Evolutionary conservation across 35 echinoderm and acorn worm genomes (phyloP), one percentile per base, ranked within the genome.

Genomic region (Ophioderma brevispina): DNA sequence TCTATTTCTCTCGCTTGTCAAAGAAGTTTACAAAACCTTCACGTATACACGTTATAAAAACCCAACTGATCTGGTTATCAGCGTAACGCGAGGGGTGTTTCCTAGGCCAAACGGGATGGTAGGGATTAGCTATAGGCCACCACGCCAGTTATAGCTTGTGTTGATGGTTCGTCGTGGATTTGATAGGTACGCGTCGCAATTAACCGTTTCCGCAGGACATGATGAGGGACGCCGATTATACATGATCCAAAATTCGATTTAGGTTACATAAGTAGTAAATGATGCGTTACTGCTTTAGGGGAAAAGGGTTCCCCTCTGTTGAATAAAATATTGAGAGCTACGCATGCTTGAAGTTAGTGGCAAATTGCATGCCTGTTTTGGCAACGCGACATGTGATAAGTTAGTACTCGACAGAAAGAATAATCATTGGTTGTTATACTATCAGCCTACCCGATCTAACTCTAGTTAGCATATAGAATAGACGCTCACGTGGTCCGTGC

Each of bases 231-330:
- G 59, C 59, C 28, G 59, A 70, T 70, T 25, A 70, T 70, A 70
- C 28, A 70, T 70, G 59, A 70, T 70, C 59, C 59, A 70, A 70
- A 70, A 70, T 70, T 70, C 59, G 59, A 70, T 70, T 70, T 70
- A 70, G 1, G 59, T 70, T 25, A 15, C 59, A 25, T 70, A 70
- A 18, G 28, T n/a, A n/a, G n/a, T 25, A 70, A 70, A 70, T 70
- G 59, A 70, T 70, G 59, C 59, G 28, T 70, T 25, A 70, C 59
- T 70, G 59, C 59, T 25, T 2, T 15, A 70, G 59, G 59, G 59
- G 23, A 70, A 70, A 25, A 70, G 59, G 59, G 59, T 70, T 70
- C 59, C 59, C 59, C 59, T 70, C 59, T 70, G n/a, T 25, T 70
- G 59, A 70, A 70, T 70, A 70, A 70, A 70, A 70, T 30, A 70